A percentile compares a stretch with the other conserved stretches of the same genome.
Evolutionary conservation across 2,113 vertebrate genomes (phyloP).

Genomic region (Cervus canadensis): DNA sequence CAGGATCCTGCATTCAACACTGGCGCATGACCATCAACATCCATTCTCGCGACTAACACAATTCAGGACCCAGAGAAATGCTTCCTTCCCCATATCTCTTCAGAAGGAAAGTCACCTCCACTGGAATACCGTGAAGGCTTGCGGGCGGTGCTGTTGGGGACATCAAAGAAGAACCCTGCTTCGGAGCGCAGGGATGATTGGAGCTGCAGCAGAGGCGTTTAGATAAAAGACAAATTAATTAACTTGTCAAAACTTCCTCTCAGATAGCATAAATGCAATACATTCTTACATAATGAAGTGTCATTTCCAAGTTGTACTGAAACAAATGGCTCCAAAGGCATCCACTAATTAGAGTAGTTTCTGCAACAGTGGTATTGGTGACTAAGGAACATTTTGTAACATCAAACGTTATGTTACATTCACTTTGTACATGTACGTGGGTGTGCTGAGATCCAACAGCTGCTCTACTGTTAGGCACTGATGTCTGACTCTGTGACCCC

Average conservation of each 20-base stretch:
- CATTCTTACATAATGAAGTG: constrained; percentile 63
- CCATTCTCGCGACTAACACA: neutral
- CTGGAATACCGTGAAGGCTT: neutral
- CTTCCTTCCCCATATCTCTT: neutral
- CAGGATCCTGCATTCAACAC: neutral
- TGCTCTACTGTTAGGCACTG: neutral
- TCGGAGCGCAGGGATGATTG: neutral
- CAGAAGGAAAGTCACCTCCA: neutral
- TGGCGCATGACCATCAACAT: neutral
- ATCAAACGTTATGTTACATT: neutral
- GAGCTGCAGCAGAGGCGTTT: neutral
- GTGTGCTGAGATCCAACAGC: neutral
- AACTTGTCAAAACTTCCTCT: constrained; percentile 56
- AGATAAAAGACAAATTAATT: constrained; percentile 70
- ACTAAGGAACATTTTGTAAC: neutral
- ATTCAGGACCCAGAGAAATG: neutral
- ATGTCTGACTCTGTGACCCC: neutral
- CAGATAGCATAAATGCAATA: constrained; percentile 58
- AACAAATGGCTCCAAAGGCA: constrained; percentile 34
- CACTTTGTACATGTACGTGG: neutral
- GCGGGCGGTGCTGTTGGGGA: neutral
- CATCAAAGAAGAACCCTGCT: neutral
- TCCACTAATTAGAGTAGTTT: constrained; percentile 27
- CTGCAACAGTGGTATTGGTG: neutral
- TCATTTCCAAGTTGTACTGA: constrained; percentile 56